Conservation (phyloP, 1,140 invertebrate species). For the Atta cephalotes region DNA sequence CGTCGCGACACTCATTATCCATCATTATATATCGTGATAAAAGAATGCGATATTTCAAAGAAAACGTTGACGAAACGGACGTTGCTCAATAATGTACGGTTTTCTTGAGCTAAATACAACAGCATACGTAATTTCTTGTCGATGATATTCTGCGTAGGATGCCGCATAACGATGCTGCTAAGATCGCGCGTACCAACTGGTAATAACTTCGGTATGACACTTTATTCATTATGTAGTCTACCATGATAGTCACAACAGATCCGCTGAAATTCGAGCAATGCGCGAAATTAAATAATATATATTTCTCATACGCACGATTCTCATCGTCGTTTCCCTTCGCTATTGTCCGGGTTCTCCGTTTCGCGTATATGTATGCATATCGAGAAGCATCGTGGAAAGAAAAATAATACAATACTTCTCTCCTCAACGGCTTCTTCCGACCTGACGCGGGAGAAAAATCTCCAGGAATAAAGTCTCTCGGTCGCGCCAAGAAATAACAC, state of each 20-base stretch:
- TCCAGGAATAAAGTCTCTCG: constrained; percentile 9
- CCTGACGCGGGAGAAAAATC: constrained; percentile 41
- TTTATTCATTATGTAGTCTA: not conserved
- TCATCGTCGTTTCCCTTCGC: constrained; percentile 46
- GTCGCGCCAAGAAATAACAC: constrained; percentile 13
- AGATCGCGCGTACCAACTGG: not conserved
- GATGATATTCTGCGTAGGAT: not conserved
- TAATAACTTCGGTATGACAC: not conserved
- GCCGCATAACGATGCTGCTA: not conserved
- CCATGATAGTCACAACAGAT: not conserved
- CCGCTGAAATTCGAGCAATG: constrained; percentile 2
- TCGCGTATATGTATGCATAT: constrained; percentile 41
- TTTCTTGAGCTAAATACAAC: constrained; percentile 47
- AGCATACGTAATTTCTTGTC: constrained; percentile 20
- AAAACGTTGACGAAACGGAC: constrained; percentile 14
- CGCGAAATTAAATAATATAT: not conserved
- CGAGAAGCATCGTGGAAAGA: constrained; percentile 60
- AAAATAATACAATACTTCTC: constrained; percentile 41
- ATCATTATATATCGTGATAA: constrained; percentile 27
- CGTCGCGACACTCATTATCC: constrained; percentile 41
- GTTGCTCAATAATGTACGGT: constrained; percentile 46
- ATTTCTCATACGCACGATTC: constrained; percentile 49
- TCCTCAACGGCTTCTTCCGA: constrained; percentile 1
- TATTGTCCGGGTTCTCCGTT: constrained; percentile 25
- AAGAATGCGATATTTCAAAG: constrained; percentile 15